These are phyloP conservation scores for Tupiocoris notatus DNA, from an alignment of 2,888 invertebrate species.

Conservation along the genomic window DNA sequence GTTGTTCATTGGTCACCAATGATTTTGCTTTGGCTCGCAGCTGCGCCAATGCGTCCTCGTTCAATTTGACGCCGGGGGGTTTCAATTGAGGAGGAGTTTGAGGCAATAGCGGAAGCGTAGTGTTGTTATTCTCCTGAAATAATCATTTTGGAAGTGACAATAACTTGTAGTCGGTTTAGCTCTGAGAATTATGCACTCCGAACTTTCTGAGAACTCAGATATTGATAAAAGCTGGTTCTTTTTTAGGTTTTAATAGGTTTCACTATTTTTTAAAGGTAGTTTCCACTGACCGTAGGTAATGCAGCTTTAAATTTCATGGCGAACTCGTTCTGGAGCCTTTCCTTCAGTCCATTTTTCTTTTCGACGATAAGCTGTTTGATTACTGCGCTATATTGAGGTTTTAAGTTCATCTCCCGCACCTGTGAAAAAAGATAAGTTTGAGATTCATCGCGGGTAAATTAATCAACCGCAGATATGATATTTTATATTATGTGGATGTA, in stretches of 20 bases:
- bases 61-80: conserved; percentile 21
- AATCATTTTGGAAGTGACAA: too few species aligned
- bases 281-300: conserved; percentile 2
- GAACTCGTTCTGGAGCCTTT: conserved; percentile 45
- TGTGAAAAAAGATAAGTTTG: too few species aligned
- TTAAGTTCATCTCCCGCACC: conserved; percentile 44
- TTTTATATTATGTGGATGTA: too few species aligned
- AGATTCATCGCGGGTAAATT: too few species aligned
- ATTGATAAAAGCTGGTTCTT: background rate
- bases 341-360: conserved; percentile 47
- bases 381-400: conserved; percentile 43
- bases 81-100: too few species aligned
- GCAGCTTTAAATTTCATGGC: conserved; percentile 44
- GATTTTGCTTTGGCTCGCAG: conserved; percentile 24
- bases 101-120: background rate
- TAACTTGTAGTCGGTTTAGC: too few species aligned
- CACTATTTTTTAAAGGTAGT: background rate
- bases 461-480: too few species aligned
- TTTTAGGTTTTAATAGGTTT: background rate
- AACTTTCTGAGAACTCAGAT: background rate
- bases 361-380: conserved; percentile 44
- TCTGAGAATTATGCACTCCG: too few species aligned
- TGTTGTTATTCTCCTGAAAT: background rate
- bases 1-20: background rate
- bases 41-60: conserved; percentile 10